Evolutionary conservation across 1,140 invertebrate genomes (phyloP).

Genomic region (Formica selysi): DNA sequence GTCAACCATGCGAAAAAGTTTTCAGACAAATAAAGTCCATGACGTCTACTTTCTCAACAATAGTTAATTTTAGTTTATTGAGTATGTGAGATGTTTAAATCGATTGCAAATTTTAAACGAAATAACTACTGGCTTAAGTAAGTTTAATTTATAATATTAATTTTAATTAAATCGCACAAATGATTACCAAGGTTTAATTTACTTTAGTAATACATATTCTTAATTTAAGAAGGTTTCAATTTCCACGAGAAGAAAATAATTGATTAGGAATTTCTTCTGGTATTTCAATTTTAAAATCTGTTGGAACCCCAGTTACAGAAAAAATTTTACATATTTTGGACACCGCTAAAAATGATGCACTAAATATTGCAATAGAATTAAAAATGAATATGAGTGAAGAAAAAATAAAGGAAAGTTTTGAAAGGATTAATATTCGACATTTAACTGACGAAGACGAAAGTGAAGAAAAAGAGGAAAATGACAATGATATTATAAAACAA

Average conservation of each 20-base stretch:
- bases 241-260: constrained; percentile 20
- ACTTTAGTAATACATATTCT: not conserved
- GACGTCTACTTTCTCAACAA: not conserved
- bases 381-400: not conserved
- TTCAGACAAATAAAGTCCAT: not conserved
- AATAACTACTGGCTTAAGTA: constrained; percentile 15
- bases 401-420: not conserved
- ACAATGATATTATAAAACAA: not conserved
- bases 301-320: not conserved
- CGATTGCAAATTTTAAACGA: not conserved
- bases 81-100: not conserved
- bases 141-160: not conserved
- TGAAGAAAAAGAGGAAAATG: not conserved
- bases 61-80: not conserved
- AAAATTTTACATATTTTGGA: constrained; percentile 14
- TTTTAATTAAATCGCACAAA: not conserved
- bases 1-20: not conserved
- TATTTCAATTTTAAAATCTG: not conserved
- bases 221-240: constrained; percentile 1
- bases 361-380: not conserved
- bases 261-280: constrained; percentile 2
- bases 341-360: constrained; percentile 3
- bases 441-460: not conserved
- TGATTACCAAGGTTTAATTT: not conserved
- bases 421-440: not conserved